Evolutionary conservation across 2,797 vertebrate species (phyloP).

Genomic region (Intellagama lesueurii): DNA sequence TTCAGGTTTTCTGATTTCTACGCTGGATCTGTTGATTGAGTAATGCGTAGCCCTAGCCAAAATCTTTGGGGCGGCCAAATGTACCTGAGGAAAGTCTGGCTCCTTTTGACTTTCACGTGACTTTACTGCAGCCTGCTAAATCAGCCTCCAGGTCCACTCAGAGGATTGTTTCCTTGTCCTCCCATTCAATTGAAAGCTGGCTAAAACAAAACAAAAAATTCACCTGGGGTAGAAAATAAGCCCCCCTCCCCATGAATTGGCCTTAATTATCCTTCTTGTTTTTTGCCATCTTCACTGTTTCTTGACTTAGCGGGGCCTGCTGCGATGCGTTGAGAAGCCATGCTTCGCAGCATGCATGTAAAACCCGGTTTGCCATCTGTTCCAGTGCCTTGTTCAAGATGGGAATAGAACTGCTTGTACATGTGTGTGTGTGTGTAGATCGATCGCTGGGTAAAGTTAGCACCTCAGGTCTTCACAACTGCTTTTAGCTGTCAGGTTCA

Average conservation of each 20-base stretch:
- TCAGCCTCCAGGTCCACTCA: not conserved
- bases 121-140: not conserved
- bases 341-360: not conserved
- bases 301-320: not conserved
- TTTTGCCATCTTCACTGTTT: not conserved
- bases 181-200: not conserved
- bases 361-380: slow-evolving; percentile 8
- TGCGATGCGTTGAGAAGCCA: not conserved
- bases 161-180: not conserved
- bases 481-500: slow-evolving; percentile 1
- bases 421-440: not conserved
- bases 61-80: not conserved
- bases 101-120: not conserved
- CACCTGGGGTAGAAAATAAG: not conserved
- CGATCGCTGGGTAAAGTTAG: not conserved
- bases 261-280: not conserved
- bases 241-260: not conserved
- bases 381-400: not conserved
- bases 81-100: not conserved
- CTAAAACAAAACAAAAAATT: not conserved
- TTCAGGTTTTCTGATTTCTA: not conserved
- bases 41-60: not conserved
- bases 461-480: not conserved
- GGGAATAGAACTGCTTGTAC: not conserved
- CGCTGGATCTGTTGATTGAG: not conserved